Evolutionary conservation across 1,140 invertebrate species (phyloP).

Genomic region (Vollenhovia emeryi): DNA sequence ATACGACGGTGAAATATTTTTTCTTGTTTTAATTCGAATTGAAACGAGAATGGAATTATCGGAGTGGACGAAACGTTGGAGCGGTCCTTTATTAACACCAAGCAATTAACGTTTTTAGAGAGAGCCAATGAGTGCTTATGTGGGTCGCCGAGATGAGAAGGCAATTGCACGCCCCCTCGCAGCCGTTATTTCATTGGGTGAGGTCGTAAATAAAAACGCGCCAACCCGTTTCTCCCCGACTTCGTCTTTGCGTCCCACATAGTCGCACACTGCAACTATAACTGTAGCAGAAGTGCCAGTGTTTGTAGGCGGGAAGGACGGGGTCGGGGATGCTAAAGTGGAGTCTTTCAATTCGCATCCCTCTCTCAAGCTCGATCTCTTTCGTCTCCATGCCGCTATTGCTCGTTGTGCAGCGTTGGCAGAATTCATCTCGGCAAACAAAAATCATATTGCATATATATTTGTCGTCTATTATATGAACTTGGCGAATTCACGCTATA

Average conservation of each 20-base stretch:
- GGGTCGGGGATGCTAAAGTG: constrained; percentile 19
- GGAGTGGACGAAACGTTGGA: constrained; percentile 22
- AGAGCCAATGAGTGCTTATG: constrained; percentile 46
- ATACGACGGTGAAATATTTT: background rate
- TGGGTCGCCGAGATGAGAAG: constrained; percentile 65
- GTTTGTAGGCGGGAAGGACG: background rate
- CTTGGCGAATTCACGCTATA: background rate
- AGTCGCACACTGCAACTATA: constrained; percentile 22
- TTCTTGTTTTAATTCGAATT: background rate
- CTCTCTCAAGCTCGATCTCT: constrained; percentile 48
- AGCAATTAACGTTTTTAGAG: constrained; percentile 72
- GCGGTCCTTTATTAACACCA: constrained; percentile 60
- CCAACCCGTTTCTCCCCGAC: constrained; percentile 22
- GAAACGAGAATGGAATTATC: constrained; percentile 49
- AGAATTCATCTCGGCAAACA: constrained; percentile 69
- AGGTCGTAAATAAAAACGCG: constrained; percentile 66
- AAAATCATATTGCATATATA: constrained; percentile 62
- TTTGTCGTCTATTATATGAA: constrained; percentile 63
- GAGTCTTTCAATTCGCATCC: constrained; percentile 62
- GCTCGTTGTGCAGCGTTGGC: constrained; percentile 50
- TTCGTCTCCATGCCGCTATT: constrained; percentile 28
- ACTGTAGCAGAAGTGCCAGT: constrained; percentile 3
- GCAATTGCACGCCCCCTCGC: constrained; percentile 55
- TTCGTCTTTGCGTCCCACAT: constrained; percentile 31
- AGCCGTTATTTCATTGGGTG: constrained; percentile 56